Evolutionary conservation across 2,113 vertebrate species (phyloP), one percentile per base, ranked within the genome.

Genomic region (Percina caprodes): DNA sequence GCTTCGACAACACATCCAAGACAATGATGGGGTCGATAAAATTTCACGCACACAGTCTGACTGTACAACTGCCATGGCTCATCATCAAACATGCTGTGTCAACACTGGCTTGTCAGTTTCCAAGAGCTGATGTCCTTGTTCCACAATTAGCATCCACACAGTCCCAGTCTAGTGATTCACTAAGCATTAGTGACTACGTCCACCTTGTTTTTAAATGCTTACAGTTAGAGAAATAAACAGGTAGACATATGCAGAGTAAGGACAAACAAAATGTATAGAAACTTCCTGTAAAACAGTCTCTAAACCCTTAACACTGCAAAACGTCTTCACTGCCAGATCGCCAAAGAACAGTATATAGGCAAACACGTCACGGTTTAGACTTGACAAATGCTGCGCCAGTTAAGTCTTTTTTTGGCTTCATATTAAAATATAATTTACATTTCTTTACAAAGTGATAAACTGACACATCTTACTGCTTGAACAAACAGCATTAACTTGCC

Each of bases 371-470:
- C 94, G 89, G 91, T 92, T 94, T 92, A 90, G 93, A 95, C 93
- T 95, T 86, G 93, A 96, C 95, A 95, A 95, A 95, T 94, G 94
- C 91, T 92, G 92, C 90, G 89, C 93, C 91, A 93, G 85, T 91
- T 93, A 91, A 83, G 85, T 94, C 74, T 89, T 90, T 87, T 92
- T 94, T 93, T 94, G 92, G 93, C 92, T 95, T 94, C 86, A 93
- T 95, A 95, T 93, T 95, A 95, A 96, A 96, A 95, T 95, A 95
- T 94, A 94, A 94, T 95, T 93, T 95, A 95, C 94, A 95, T 94
- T 95, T 94, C 93, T 95, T 94, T 95, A 95, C 95, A 95, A 96
- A 96, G 94, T 93, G 92, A 86, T 86, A 79, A 92, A 90, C 69
- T 2, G 87, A 91, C 86, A 87, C 80, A 79, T 55, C 84, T 91